Evolutionary conservation across 2,113 vertebrate species (phyloP).

Genomic region (human (Homo sapiens)): GRCh38 chr12:6782501-6783000

Average conservation of each 20-base stretch:
- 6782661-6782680: background rate
- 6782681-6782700: background rate
- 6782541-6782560: background rate
- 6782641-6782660: background rate
- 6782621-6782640: background rate
- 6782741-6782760: background rate
- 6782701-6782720: background rate
- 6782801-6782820: background rate
- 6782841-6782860: background rate
- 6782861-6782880: background rate
- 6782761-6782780: background rate
- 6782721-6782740: background rate
- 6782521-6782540: background rate
- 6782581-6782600: background rate
- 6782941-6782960: background rate
- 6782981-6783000: slow-evolving; percentile 44
- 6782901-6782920: background rate
- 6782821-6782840: background rate
- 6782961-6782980: background rate
- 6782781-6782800: background rate
- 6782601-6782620: background rate
- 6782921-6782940: background rate
- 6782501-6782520: background rate
- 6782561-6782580: background rate
- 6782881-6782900: background rate